A percentile compares a stretch with the other conserved stretches of the same genome.
Conservation (phyloP, 2,113 vertebrate species). For the Eubucco bourcierii region DNA sequence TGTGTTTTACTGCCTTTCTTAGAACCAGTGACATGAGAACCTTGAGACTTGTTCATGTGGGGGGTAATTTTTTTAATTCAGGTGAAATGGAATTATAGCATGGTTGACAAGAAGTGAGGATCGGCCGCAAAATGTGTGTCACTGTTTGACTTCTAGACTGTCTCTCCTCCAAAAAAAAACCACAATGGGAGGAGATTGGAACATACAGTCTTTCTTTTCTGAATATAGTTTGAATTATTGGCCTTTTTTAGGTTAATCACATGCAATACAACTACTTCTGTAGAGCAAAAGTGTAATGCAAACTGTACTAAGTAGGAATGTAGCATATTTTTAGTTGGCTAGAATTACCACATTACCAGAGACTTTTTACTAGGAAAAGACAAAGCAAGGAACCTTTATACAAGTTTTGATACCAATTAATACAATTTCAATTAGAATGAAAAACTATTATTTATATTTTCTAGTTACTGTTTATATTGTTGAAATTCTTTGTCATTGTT, state of each 20-base stretch:
- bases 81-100: not conserved
- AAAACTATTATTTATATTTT: not conserved
- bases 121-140: not conserved
- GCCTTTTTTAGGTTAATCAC: not conserved
- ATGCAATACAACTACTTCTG: not conserved
- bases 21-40: not conserved
- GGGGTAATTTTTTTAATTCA: not conserved
- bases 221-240: constrained; percentile 21
- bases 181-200: constrained; percentile 8
- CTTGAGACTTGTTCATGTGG: not conserved
- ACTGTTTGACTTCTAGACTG: constrained; percentile 13
- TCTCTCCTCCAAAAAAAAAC: not conserved
- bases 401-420: not conserved
- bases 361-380: not conserved
- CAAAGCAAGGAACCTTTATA: not conserved
- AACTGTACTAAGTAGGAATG: accelerated
- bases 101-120: constrained; percentile 9
- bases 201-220: constrained; percentile 32
- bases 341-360: not conserved
- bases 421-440: not conserved
- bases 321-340: not conserved
- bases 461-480: not conserved
- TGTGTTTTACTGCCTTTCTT: not conserved
- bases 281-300: not conserved
- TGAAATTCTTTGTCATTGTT: not conserved